These are phyloP conservation scores for Cerceris ruficornis DNA, from an alignment of 2,888 invertebrate genomes.

Conservation along the genomic window DNA sequence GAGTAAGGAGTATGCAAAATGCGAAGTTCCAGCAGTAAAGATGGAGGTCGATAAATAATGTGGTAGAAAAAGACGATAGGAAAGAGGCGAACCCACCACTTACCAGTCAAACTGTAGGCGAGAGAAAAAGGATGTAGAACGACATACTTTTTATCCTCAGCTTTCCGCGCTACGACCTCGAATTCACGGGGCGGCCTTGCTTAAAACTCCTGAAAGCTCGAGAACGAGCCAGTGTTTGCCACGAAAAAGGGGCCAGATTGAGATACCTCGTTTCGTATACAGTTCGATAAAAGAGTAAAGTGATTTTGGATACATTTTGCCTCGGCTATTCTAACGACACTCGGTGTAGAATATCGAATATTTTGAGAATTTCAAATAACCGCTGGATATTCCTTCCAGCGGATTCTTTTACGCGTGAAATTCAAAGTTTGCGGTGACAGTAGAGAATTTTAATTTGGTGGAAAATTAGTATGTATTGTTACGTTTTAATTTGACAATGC, in stretches of 20 bases:
- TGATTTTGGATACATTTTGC: neutral
- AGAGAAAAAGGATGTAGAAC: neutral
- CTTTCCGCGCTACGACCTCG: neutral
- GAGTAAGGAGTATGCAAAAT: slow-evolving; percentile 47
- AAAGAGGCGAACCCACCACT: neutral
- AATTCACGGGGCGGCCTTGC: slow-evolving; percentile 4
- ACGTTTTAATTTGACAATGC: no score
- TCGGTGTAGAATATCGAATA: no score
- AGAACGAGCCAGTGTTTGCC: neutral
- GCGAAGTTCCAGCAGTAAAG: slow-evolving; percentile 32
- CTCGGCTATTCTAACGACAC: neutral
- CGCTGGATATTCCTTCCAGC: neutral
- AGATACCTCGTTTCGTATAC: neutral
- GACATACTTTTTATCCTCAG: slow-evolving; percentile 4
- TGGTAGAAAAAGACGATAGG: neutral
- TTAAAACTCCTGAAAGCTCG: slow-evolving; percentile 2
- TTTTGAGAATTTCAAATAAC: no score
- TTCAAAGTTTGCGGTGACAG: no score
- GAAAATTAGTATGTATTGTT: no score
- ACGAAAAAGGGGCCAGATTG: neutral
- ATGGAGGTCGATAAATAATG: slow-evolving; percentile 43
- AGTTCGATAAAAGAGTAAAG: neutral
- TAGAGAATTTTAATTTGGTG: no score
- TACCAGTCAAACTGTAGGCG: slow-evolving; percentile 1
- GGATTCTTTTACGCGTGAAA: no score